Evolutionary conservation across 2,888 invertebrate species (phyloP).

Genomic region (Meandrusa payeni): DNA sequence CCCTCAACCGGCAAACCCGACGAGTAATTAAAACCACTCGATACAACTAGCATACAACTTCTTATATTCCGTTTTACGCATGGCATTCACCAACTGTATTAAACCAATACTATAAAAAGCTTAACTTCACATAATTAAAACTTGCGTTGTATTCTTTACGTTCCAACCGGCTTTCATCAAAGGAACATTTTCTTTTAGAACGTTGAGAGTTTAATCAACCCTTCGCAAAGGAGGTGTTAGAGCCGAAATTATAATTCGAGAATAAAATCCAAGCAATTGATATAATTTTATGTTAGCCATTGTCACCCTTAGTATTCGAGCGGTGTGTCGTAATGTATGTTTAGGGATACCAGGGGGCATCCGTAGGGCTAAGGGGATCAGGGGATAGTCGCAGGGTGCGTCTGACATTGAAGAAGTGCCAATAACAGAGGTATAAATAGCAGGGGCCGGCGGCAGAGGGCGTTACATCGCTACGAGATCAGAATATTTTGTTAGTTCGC

Average conservation of each 20-base stretch:
- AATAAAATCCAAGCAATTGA: conserved; percentile 72
- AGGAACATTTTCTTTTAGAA: conserved; percentile 29
- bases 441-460: conserved; percentile 70
- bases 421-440: conserved; percentile 81
- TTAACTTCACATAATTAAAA: conserved; percentile 50
- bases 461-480: conserved; percentile 77
- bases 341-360: conserved; percentile 55
- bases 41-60: conserved; percentile 26
- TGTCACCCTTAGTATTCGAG: conserved; percentile 64
- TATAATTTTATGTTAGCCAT: conserved; percentile 70
- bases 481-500: conserved; percentile 73
- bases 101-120: conserved; percentile 51
- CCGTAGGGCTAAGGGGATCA: conserved; percentile 56
- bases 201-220: conserved; percentile 33
- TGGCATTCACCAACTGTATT: conserved; percentile 51
- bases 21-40: conserved; percentile 36
- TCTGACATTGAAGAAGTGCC: conserved; percentile 82
- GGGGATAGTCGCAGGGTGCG: conserved; percentile 72
- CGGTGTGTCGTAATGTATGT: conserved; percentile 73
- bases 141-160: conserved; percentile 20
- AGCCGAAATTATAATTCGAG: conserved; percentile 66
- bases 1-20: conserved; percentile 28
- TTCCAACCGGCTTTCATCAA: conserved; percentile 40
- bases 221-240: conserved; percentile 56
- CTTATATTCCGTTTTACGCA: conserved; percentile 35